Percentiles rank a stretch among this genome's conserved stretches.
Conservation (phyloP, 2,113 vertebrate genomes). For the Pedionomus torquatus region DNA sequence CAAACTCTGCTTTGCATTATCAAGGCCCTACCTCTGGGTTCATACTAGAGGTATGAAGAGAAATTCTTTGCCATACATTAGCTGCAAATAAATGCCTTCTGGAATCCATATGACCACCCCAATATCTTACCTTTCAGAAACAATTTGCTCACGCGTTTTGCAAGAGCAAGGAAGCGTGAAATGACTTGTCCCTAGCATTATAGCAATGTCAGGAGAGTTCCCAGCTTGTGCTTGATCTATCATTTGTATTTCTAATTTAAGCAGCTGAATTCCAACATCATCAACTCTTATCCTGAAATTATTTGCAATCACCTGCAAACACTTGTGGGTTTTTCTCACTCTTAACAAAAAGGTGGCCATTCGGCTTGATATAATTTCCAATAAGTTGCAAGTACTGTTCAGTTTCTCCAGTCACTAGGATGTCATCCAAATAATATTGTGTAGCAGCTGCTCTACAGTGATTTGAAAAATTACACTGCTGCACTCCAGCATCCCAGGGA, state of each 20-base stretch:
- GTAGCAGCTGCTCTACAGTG: neutral
- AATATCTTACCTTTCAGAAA: conserved; percentile 34
- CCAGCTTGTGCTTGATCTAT: neutral
- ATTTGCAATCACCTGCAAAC: neutral
- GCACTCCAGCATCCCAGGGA: neutral
- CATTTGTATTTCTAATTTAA: neutral
- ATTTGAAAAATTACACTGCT: neutral
- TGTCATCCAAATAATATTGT: neutral
- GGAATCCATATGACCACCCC: neutral
- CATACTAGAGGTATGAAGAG: neutral
- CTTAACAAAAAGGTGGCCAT: neutral
- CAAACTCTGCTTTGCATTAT: neutral
- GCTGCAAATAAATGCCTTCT: conserved; percentile 5
- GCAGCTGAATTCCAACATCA: neutral
- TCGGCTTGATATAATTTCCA: neutral
- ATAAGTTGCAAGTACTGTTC: neutral
- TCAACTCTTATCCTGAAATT: neutral
- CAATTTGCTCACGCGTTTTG: neutral
- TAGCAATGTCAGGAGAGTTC: neutral
- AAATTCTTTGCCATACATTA: neutral
- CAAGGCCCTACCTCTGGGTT: neutral
- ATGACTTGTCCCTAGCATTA: neutral
- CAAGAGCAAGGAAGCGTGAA: conserved; percentile 22
- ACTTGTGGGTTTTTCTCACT: neutral
- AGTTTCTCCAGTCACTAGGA: neutral